Base-by-base conservation (phyloP, 30 jellyfish, hydroid and myxozoan genomes). In the Aurelia sp. region DNA sequence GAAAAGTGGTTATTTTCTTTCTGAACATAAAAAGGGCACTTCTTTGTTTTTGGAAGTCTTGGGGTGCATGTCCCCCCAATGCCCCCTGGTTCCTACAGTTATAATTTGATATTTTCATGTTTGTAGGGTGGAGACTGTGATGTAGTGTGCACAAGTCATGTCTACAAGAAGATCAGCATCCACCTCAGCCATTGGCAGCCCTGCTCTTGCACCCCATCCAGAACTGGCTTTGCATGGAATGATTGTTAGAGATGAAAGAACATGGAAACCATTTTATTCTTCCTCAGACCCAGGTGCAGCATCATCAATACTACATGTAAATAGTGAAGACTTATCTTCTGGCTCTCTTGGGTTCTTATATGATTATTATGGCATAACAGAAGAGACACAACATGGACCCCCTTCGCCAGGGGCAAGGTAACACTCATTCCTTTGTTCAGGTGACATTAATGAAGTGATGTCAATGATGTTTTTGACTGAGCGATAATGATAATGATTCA, bases 361-460 rank as follows among this genome's bases (percentile, higher is more conserved):
- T 80, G 98, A 91, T 51, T 91, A 91, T 63, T 91, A 91, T 84
- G 98, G 98, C 48, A 91, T 91, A 96, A 91, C 98, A 7, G 98
- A 91, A 31, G 98, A 91, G 63, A 78, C 98, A 30, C 89, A 91
- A 30, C 98, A 91, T 53, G 98, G 92, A 9, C 98, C 96, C 31
- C 96, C 96, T 13, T 91, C 98, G 11, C 98, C 98, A 33, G 93
- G 90, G 22, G 30, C 87, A 60, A 84, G 93, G 93, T 84, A 83
- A 16, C 47, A 59, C 12, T 59, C 13, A 12, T 59, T 75, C 11
- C 86, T 22, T 62, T 60, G 21, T 33, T 74, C 35, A 38, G 9
- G 50, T 38, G 50, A 38, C n/a, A 38, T 38, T 44, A 16, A 44
- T 44, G 2, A 44, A 44, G 7, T 9, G 15, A 5, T n/a, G n/a